These are phyloP conservation scores for Danio albolineatus DNA, from an alignment of 2,797 vertebrate genomes.

Conservation along the genomic window DNA sequence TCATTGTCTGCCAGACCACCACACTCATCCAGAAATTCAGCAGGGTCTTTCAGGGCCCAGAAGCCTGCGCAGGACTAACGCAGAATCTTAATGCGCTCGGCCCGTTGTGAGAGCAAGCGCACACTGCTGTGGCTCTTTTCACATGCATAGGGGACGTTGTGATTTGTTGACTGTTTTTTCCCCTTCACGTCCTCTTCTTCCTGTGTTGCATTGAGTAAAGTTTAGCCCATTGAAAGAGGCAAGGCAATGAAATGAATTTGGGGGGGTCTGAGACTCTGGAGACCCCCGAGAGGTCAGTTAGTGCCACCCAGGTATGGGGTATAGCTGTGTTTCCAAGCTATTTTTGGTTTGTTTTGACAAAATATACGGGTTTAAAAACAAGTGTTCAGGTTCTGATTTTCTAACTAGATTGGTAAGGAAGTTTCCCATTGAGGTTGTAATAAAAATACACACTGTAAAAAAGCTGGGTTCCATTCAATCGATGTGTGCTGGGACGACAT, in stretches of 20 bases:
- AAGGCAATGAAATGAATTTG: slow-evolving; percentile 37
- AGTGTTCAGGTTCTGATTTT: no score
- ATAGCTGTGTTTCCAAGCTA: slow-evolving; percentile 35
- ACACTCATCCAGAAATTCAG: slow-evolving; percentile 61
- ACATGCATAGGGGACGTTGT: slow-evolving; percentile 35
- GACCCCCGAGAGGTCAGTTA: slow-evolving; percentile 30
- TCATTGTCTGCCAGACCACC: slow-evolving; percentile 81
- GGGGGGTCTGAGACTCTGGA: slow-evolving; percentile 24
- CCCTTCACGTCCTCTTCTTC: slow-evolving; percentile 48
- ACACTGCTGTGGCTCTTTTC: slow-evolving; percentile 48
- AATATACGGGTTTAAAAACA: background rate
- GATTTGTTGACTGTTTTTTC: slow-evolving; percentile 61
- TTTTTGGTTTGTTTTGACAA: slow-evolving; percentile 17
- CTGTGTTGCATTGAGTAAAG: slow-evolving; percentile 56
- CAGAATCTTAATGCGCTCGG: slow-evolving; percentile 66
- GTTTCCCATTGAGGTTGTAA: no score
- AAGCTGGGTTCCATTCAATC: no score
- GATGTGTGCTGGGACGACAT: no score
- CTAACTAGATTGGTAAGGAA: no score
- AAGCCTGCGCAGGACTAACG: slow-evolving; percentile 45
- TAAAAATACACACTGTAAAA: no score
- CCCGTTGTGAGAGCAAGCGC: slow-evolving; percentile 44
- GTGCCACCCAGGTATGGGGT: slow-evolving; percentile 59
- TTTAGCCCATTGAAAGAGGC: slow-evolving; percentile 39
- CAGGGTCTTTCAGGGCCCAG: slow-evolving; percentile 58